Conservation (phyloP, 1,140 invertebrate genomes). For the Saccostrea echinata region DNA sequence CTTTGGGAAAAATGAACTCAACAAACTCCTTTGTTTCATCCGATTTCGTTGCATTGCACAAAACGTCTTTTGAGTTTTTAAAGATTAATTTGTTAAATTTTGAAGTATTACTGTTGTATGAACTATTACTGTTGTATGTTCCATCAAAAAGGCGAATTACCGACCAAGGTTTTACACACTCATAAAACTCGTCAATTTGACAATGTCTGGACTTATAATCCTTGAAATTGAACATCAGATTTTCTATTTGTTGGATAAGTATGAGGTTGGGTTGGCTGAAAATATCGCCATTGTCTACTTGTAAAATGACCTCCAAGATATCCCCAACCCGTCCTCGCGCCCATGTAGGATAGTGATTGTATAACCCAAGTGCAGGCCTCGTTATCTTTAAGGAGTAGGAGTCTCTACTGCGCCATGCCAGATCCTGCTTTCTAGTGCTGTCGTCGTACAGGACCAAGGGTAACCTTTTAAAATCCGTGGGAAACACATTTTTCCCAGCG, state of each 20-base stretch:
- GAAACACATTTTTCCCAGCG: constrained; percentile 50
- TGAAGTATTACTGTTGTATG: constrained; percentile 48
- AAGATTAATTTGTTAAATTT: background rate
- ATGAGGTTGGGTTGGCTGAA: constrained; percentile 52
- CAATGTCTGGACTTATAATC: constrained; percentile 48
- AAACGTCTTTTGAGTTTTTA: constrained; percentile 48
- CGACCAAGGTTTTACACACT: constrained; percentile 55
- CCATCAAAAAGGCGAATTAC: constrained; percentile 65
- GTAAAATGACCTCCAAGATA: constrained; percentile 50
- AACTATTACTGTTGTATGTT: constrained; percentile 38
- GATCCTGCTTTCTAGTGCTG: constrained; percentile 42
- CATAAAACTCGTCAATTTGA: background rate
- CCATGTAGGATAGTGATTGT: constrained; percentile 40
- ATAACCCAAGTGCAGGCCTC: constrained; percentile 3
- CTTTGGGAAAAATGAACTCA: constrained; percentile 47
- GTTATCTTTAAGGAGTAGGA: background rate
- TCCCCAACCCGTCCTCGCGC: constrained; percentile 41
- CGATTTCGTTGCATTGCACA: constrained; percentile 52
- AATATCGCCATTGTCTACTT: constrained; percentile 48
- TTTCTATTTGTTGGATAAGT: constrained; percentile 51
- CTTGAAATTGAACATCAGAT: constrained; percentile 50
- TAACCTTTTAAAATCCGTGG: constrained; percentile 49
- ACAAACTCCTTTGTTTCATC: constrained; percentile 51
- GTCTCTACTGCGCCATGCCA: constrained; percentile 46
- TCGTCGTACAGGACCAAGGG: constrained; percentile 51